Base-by-base conservation (phyloP, 2,888 invertebrate genomes). In the Aspidiotus rigidus region DNA sequence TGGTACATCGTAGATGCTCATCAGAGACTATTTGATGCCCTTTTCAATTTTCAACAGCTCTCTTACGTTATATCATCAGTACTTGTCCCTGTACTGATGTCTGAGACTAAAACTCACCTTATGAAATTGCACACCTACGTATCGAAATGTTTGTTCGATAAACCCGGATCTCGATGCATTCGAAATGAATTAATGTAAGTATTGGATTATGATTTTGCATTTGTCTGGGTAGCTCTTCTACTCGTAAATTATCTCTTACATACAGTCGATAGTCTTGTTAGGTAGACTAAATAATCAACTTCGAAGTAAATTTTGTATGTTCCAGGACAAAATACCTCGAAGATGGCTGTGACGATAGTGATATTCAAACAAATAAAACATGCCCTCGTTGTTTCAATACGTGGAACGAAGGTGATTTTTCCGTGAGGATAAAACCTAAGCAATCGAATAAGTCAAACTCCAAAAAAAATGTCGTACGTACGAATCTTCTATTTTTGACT, bases 311-410 rank as follows among this genome's bases (percentile, higher is more conserved):
- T 17, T 11, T 17, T 2, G 10, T 54, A 7, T 40, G 66, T 75
- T 76, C 3, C 75, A 83, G 83, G 79, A 79, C 9, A 77, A 78
- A 11, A 75, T 82, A 40, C 76, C 79, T 67, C 78, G 78, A 74
- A 80, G 82, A 72, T 78, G 81, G 5, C 75, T 77, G 13, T 49
- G 6, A 49, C 6, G 59, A 9, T 15, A 10, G 11, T 17, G 17
- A 55, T 9, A 9, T 59, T 10, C 8, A 59, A 11, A 13, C 16
- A 28, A 13, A 39, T 28, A 28, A 59, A 10, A 69, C 63, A 59
- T 71, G 71, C 53, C 44, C 63, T 11, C 44, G 39, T 49, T 71
- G 71, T 16, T 69, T 63, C n/a, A 57, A 39, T 1, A 15, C 39
- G 16, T 71, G 71, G 71, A 69, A 57, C 40, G 62, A 62, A 49